Base-by-base conservation (phyloP, 2,888 invertebrate genomes). In the Psylliodes chrysocephalus region DNA sequence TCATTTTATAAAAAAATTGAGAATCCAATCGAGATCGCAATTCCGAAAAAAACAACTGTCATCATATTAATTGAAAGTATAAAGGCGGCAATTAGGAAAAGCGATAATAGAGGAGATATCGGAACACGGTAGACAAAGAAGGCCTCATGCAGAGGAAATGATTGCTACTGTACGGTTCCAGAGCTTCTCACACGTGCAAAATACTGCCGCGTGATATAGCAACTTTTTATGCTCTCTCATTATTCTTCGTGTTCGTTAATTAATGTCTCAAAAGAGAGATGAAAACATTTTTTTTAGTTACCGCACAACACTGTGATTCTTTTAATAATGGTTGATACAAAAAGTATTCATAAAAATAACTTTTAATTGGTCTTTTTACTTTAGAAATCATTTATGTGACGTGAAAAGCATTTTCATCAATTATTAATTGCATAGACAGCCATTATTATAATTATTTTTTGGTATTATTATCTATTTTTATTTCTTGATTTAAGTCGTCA, bases 41-140 rank as follows among this genome's bases (percentile, higher is more conserved):
- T n/a, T 35, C n/a, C 6, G 18, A 35, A 86, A 71, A 87, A 86
- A 82, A 83, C 84, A 86, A 84, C 86, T 49, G 86, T 87, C 87
- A 87, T 87, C 86, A 84, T 86, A 83, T 86, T 86, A 87, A 87
- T 87, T 86, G 86, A 84, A 87, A 87, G 86, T 86, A 86, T 86
- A 87, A 86, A 86, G 85, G 83, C 79, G 84, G 85, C 86, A 87
- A 87, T 87, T 87, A 87, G 76, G 72, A 74, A 73, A 73, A 70
- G 71, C 73, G 78, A 80, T 78, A 77, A 77, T 78, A 77, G 76
- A 77, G 75, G 66, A 47, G 70, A 72, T 71, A 73, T 74, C 72
- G 74, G 73, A 74, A 73, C 71, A 66, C 33, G 14, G 71, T 75
- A 76, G 74, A 79, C 79, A 80, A 80, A 75, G 67, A 71, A 17